phyloP scores from a whole-genome alignment of 2,797 vertebrate genomes.

The Oophaga sylvatica region DNA sequence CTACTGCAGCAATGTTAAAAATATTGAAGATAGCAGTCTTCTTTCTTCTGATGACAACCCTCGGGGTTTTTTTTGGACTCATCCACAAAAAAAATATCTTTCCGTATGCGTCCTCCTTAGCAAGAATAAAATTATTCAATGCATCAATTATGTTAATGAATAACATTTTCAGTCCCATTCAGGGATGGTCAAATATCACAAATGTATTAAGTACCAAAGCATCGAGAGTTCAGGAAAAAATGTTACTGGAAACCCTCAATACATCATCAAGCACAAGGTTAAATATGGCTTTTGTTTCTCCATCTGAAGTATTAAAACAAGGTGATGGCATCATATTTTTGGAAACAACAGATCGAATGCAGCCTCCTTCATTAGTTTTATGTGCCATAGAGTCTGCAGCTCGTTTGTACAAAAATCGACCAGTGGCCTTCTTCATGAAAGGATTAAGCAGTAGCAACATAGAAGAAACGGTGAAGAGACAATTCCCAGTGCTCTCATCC shows the following conservation, averaged over 20 bases:
- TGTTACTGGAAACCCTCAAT: background rate
- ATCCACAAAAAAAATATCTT: background rate
- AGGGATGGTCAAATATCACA: background rate
- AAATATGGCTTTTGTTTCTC: background rate
- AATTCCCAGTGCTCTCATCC: constrained; percentile 71
- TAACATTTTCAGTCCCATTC: background rate
- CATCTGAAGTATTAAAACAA: constrained; percentile 63
- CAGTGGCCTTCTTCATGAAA: constrained; percentile 74
- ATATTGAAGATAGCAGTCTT: background rate
- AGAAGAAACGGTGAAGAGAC: constrained; percentile 54
- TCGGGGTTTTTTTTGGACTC: no score
- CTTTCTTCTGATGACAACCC: background rate
- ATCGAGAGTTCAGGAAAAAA: background rate
- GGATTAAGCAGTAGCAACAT: constrained; percentile 58
- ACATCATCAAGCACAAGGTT: background rate
- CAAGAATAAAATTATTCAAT: background rate
- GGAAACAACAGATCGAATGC: constrained; percentile 72
- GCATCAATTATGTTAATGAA: background rate
- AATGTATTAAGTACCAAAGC: background rate
- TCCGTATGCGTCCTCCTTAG: background rate
- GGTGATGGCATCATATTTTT: constrained; percentile 74
- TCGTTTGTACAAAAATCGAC: constrained; percentile 68
- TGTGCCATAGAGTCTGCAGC: constrained; percentile 78
- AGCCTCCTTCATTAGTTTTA: constrained; percentile 69
- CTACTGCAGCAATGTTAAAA: background rate